Percentiles rank a stretch among this genome's conserved stretches.
Evolutionary conservation across 1,140 invertebrate genomes (phyloP).

Genomic region (Drosophila ananassae): DNA sequence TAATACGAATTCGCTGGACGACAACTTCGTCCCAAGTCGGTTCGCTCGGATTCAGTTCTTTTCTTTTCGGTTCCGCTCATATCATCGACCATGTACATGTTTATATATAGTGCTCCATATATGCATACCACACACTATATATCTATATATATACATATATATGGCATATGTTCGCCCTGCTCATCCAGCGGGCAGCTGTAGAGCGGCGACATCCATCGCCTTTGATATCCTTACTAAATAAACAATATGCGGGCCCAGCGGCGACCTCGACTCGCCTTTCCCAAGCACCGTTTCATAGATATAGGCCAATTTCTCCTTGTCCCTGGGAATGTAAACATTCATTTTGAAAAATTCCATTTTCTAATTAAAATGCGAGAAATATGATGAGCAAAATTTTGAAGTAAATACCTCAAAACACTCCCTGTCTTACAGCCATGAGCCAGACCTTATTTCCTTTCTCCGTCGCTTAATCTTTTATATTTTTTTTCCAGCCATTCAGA

Average conservation of each 20-base stretch:
- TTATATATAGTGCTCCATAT: conserved; percentile 20
- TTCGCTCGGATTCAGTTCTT: conserved; percentile 33
- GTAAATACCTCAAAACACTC: too few species aligned
- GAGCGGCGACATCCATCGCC: conserved; percentile 30
- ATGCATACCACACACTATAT: neutral
- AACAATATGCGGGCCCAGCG: conserved; percentile 50
- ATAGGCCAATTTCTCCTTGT: neutral
- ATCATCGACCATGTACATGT: conserved; percentile 27
- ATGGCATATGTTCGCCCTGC: conserved; percentile 43
- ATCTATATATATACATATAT: conserved; percentile 18
- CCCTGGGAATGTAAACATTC: neutral
- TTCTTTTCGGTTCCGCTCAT: conserved; percentile 37
- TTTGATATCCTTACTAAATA: conserved; percentile 57
- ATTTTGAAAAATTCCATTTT: too few species aligned
- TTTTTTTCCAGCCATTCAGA: neutral
- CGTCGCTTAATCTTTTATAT: conserved; percentile 22
- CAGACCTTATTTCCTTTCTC: neutral
- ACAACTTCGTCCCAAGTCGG: conserved; percentile 16
- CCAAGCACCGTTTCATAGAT: conserved; percentile 7
- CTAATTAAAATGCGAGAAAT: too few species aligned
- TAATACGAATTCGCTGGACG: conserved; percentile 13
- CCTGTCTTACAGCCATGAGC: neutral
- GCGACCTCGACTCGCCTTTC: conserved; percentile 21
- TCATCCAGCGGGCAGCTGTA: conserved; percentile 34
- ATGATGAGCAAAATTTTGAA: too few species aligned